These are phyloP conservation scores for Ptiloglossa arizonensis DNA, from an alignment of 1,140 invertebrate genomes.

Conservation along the genomic window DNA sequence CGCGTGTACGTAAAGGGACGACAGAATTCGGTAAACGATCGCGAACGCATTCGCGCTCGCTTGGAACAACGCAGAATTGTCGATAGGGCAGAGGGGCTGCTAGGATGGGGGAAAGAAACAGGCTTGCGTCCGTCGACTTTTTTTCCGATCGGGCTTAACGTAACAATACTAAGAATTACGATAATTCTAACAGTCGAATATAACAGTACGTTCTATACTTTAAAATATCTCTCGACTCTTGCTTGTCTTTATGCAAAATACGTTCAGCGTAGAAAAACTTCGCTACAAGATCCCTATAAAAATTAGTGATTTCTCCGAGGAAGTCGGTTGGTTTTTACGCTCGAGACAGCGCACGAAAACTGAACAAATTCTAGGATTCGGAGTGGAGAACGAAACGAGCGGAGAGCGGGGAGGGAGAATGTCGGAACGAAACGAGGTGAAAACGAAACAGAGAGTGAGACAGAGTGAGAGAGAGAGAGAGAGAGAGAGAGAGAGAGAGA, in stretches of 20 bases:
- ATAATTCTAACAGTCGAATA: slow-evolving; percentile 42
- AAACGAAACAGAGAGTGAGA: background rate
- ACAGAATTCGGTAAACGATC: background rate
- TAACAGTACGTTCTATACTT: slow-evolving; percentile 24
- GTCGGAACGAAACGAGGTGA: background rate
- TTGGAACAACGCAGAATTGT: background rate
- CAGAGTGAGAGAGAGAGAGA: background rate
- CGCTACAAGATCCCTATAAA: slow-evolving; percentile 41
- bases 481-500: background rate
- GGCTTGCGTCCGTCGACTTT: slow-evolving; percentile 21
- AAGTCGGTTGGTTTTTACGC: slow-evolving; percentile 3
- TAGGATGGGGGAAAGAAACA: background rate
- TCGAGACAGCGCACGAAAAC: no score
- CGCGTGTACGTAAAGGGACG: background rate
- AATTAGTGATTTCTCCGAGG: slow-evolving; percentile 38
- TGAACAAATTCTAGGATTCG: no score
- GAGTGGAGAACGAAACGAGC: background rate
- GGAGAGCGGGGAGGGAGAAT: no score
- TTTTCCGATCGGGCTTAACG: slow-evolving; percentile 37
- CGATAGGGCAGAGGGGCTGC: background rate
- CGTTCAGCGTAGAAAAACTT: slow-evolving; percentile 39
- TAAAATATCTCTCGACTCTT: slow-evolving; percentile 36
- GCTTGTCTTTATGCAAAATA: slow-evolving; percentile 38
- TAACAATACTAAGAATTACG: slow-evolving; percentile 35
- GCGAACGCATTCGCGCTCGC: background rate